Evolutionary conservation across 2,797 vertebrate species (phyloP).

Genomic region (Tarsius wallacei): DNA sequence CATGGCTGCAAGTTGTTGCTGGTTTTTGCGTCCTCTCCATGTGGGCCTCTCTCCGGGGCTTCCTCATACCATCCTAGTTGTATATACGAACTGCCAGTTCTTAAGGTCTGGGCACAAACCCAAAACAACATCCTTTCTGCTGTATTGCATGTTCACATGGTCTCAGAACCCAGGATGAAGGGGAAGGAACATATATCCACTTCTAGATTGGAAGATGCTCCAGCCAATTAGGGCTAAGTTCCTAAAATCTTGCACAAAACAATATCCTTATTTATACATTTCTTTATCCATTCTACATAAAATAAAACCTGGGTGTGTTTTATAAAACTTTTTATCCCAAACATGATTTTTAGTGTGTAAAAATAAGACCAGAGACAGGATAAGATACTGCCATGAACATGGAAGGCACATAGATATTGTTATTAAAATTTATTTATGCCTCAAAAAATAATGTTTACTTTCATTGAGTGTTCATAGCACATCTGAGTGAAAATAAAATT

Average conservation of each 20-base stretch:
- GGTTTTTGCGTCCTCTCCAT: neutral
- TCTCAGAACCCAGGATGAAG: neutral
- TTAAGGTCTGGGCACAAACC: neutral
- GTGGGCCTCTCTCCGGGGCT: neutral
- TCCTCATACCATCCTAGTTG: accelerated
- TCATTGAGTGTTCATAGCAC: neutral
- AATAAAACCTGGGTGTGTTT: neutral
- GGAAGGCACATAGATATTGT: neutral
- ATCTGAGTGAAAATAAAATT: slow-evolving; percentile 62
- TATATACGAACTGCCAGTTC: neutral
- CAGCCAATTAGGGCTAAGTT: neutral
- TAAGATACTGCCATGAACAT: slow-evolving; percentile 30
- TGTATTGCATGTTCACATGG: accelerated
- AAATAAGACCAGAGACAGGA: neutral
- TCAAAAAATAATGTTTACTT: slow-evolving; percentile 59
- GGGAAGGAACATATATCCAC: accelerated
- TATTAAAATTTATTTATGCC: slow-evolving; percentile 64
- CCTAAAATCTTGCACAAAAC: neutral
- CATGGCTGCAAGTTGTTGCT: accelerated
- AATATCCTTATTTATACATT: neutral
- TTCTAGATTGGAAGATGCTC: neutral
- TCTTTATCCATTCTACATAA: neutral
- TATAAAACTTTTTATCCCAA: neutral
- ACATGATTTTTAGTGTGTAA: neutral
- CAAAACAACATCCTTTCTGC: neutral